A percentile compares a stretch with the other conserved stretches of the same genome.
phyloP scores from a whole-genome alignment of 1,140 invertebrate genomes.

The Drosophila rhopaloa region DNA sequence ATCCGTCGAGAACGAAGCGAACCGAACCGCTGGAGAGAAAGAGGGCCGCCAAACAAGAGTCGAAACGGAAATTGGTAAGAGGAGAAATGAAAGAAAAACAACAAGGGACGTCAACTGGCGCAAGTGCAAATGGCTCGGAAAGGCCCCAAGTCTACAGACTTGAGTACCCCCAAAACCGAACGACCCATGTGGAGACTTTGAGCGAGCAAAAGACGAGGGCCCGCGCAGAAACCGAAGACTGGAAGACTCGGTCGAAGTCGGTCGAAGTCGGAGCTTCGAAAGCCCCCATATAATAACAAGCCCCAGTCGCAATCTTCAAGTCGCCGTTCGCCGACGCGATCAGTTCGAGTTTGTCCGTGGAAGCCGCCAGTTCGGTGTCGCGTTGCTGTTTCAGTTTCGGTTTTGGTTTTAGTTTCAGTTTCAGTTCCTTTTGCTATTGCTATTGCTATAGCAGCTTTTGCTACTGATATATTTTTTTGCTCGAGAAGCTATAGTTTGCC shows the following conservation, averaged over 20 bases:
- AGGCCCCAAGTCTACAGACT: conserved; percentile 51
- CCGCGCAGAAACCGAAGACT: conserved; percentile 8
- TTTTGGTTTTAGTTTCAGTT: conserved; percentile 8
- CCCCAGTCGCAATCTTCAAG: conserved; percentile 63
- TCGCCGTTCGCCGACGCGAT: conserved; percentile 52
- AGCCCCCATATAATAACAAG: conserved; percentile 33
- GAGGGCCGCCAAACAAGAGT: conserved; percentile 40
- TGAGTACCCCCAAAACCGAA: background rate
- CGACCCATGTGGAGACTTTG: conserved; percentile 35
- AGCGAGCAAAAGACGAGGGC: conserved; percentile 22
- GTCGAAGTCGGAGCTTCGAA: conserved; percentile 46
- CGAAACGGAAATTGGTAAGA: conserved; percentile 81
- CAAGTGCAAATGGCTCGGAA: conserved; percentile 73
- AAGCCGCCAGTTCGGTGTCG: conserved; percentile 42
- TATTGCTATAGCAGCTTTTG: background rate
- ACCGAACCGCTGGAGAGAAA: background rate
- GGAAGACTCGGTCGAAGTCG: conserved; percentile 8
- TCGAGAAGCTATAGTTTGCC: background rate
- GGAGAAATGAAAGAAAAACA: conserved; percentile 41
- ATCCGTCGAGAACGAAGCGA: conserved; percentile 46
- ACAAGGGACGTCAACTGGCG: conserved; percentile 62
- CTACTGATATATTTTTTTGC: no score
- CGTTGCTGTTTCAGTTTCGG: conserved; percentile 1
- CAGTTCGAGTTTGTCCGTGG: conserved; percentile 69
- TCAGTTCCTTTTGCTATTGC: background rate